Percentiles rank a stretch among this genome's conserved stretches.
Evolutionary conservation across 92 coral and sea anemone species (phyloP).

Genomic region (Muricea muricata): DNA sequence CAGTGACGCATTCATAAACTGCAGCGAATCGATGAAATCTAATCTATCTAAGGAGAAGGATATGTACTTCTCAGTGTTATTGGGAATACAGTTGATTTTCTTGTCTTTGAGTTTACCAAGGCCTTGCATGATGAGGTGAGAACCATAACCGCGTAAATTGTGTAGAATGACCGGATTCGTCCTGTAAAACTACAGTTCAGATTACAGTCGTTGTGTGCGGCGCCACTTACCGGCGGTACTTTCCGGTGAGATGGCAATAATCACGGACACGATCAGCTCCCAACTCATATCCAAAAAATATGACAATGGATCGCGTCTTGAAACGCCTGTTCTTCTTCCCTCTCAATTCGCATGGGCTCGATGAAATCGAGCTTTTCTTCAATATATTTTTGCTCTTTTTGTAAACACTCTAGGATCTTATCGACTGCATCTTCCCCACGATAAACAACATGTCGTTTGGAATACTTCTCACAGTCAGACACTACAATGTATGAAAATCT

Average conservation of each 20-base stretch:
- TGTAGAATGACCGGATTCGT: conserved; percentile 32
- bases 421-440: conserved; percentile 8
- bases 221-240: conserved; percentile 37
- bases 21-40: too few species aligned
- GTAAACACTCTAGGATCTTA: not conserved
- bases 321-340: conserved; percentile 41
- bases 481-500: conserved; percentile 49
- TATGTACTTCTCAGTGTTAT: conserved; percentile 64
- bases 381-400: not conserved
- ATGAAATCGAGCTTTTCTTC: conserved; percentile 11
- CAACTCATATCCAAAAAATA: conserved; percentile 41
- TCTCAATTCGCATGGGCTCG: conserved; percentile 50
- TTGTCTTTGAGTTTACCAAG: conserved; percentile 54
- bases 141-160: conserved; percentile 48
- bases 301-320: conserved; percentile 46
- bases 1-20: conserved; percentile 40
- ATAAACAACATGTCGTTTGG: conserved; percentile 1
- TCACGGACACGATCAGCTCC: conserved; percentile 29
- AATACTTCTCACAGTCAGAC: not conserved
- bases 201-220: conserved; percentile 46
- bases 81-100: conserved; percentile 58
- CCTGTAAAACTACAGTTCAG: conserved; percentile 38
- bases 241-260: conserved; percentile 38
- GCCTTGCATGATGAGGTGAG: conserved; percentile 63
- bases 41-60: too few species aligned